These are phyloP conservation scores for Sebastes hubbsi DNA, from an alignment of 2,797 vertebrate genomes.

Conservation along the genomic window DNA sequence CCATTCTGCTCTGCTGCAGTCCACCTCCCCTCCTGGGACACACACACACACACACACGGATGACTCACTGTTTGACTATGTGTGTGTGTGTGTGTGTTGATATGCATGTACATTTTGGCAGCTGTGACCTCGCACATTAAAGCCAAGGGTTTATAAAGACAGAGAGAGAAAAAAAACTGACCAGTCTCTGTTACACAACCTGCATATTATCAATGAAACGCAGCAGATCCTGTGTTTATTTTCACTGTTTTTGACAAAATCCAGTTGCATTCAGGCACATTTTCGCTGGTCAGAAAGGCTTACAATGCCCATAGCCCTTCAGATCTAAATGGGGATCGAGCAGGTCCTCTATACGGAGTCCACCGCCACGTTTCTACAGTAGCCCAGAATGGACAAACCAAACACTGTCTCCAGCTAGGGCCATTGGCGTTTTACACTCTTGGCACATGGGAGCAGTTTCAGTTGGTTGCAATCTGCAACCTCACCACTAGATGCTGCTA, in stretches of 20 bases:
- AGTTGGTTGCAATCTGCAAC: neutral
- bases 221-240: neutral
- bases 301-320: too few species aligned
- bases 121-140: slow-evolving; percentile 46
- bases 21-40: slow-evolving; percentile 36
- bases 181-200: slow-evolving; percentile 15
- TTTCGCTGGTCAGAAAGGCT: neutral
- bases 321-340: too few species aligned
- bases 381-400: too few species aligned
- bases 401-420: too few species aligned
- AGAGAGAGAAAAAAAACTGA: slow-evolving; percentile 8
- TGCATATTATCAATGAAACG: neutral
- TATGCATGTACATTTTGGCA: slow-evolving; percentile 45
- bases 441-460: too few species aligned
- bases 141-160: slow-evolving; percentile 50
- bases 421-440: too few species aligned
- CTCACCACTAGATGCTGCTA: neutral
- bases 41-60: neutral
- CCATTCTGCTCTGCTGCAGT: slow-evolving; percentile 24
- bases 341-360: too few species aligned
- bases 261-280: neutral
- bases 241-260: neutral
- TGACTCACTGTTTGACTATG: slow-evolving; percentile 29
- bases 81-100: neutral
- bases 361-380: too few species aligned